Evolutionary conservation across 2,113 vertebrate genomes (phyloP), one percentile per base, ranked within the genome.

Genomic region (Xenopus borealis): DNA sequence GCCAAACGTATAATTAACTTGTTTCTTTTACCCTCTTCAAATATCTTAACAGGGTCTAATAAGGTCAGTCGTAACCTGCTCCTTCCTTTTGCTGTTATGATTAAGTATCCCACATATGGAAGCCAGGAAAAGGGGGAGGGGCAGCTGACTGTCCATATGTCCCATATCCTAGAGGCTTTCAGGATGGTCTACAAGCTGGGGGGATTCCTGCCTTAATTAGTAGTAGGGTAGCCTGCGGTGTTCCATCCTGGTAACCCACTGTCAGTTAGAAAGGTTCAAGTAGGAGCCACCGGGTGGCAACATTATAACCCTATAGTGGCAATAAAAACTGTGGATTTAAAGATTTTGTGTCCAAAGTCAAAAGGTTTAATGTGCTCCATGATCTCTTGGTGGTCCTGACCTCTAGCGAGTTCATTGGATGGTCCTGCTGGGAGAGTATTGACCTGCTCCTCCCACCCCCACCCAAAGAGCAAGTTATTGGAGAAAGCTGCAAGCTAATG

Each of bases 1-100:
- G 3, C 18, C 11, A 67, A 50, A 23, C 65, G 33, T 67, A 67
- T 47, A 67, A 67, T 50, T 47, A 67, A 20, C 53, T 62, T 30
- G 27, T 27, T 68, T 33, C 65, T 44, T 17, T 75, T 40, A 68
- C 57, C 55, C 55, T 61, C 64, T 46, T 46, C 53, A 52, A 66
- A 68, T 40, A 55, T n/a, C 58, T 40, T 75, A 62, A 62, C 19
- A 69, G 65, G 65, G 72, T 63, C 66, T 62, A 75, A 52, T 61
- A 75, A 58, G 66, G 66, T 75, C 63, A 73, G 6, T 14, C 19
- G 47, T n/a, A 40, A 44, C 62, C 50, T 16, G 70, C 18, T 18
- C 16, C 62, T 72, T 62, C 62, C 59, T 40, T 20, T 55, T 72
- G 61, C 23, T 44, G 30, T 55, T 40, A 33, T 46, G 17, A 66